phyloP scores from a whole-genome alignment of 2,888 invertebrate genomes.

The Tetranychus piercei region DNA sequence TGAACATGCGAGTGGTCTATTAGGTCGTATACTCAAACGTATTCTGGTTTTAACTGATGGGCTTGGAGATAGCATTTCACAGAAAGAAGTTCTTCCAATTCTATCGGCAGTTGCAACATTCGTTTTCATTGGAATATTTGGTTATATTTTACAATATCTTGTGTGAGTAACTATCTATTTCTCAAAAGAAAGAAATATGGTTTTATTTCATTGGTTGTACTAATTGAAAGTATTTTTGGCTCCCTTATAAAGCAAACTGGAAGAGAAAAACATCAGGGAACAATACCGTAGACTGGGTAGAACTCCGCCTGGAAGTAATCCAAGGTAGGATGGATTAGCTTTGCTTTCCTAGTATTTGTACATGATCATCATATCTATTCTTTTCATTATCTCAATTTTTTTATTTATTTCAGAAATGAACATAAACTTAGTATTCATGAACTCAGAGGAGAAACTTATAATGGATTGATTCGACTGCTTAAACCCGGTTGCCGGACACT shows the following conservation, averaged over 20 bases:
- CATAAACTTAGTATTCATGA: constrained; percentile 57
- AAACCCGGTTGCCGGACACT: constrained; percentile 91
- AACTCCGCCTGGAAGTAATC: constrained; percentile 27
- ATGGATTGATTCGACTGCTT: constrained; percentile 70
- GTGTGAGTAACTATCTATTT: constrained; percentile 39
- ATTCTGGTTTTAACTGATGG: constrained; percentile 50
- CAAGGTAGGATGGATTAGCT: constrained; percentile 19
- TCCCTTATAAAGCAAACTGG: constrained; percentile 24
- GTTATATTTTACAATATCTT: constrained; percentile 66
- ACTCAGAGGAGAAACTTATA: constrained; percentile 79
- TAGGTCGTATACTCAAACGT: constrained; percentile 48
- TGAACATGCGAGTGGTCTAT: constrained; percentile 53
- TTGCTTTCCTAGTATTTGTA: neutral
- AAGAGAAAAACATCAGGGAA: constrained; percentile 39
- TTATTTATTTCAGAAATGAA: constrained; percentile 20
- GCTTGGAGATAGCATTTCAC: constrained; percentile 49
- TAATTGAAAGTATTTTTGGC: constrained; percentile 4
- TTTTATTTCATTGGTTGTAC: neutral
- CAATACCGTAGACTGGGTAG: constrained; percentile 32
- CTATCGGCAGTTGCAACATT: constrained; percentile 58
- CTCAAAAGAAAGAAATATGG: neutral
- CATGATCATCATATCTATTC: neutral
- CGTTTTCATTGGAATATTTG: constrained; percentile 53
- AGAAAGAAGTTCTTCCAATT: constrained; percentile 58
- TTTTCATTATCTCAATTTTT: neutral